A percentile compares a stretch with the other conserved stretches of the same genome.
Conservation (phyloP, 2,797 vertebrate genomes). For the Allobates femoralis region DNA sequence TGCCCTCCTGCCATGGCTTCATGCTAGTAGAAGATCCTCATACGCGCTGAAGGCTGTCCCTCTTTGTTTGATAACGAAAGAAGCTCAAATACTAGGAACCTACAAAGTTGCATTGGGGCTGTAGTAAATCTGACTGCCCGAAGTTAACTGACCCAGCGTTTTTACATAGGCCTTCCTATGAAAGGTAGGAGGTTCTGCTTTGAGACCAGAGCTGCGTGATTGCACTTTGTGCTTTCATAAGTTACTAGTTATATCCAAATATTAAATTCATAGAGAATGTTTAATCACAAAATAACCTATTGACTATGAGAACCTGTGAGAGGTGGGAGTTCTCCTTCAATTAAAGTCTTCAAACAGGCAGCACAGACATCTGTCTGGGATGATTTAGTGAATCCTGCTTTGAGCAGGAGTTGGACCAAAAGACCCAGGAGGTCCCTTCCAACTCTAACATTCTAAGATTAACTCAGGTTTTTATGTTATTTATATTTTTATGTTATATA, state of each 20-base stretch:
- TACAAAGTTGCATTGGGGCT: conserved; percentile 18
- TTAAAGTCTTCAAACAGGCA: too few species aligned
- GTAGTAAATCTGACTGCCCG: not conserved
- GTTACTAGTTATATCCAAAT: not conserved
- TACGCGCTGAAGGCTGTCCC: conserved; percentile 14
- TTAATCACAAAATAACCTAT: too few species aligned
- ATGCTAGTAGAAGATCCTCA: not conserved
- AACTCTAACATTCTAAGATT: too few species aligned
- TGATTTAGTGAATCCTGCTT: too few species aligned
- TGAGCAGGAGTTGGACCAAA: too few species aligned
- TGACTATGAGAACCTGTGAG: too few species aligned
- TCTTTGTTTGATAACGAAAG: conserved; percentile 21
- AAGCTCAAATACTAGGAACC: conserved; percentile 34
- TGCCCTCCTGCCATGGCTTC: not conserved
- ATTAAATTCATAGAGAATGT: not conserved
- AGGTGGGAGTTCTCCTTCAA: too few species aligned
- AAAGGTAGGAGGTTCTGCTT: not conserved
- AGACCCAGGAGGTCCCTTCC: too few species aligned
- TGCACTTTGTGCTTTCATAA: not conserved
- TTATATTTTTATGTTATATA: too few species aligned
- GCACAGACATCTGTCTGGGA: too few species aligned
- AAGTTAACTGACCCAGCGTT: conserved; percentile 19
- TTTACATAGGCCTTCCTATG: not conserved
- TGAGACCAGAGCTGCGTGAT: not conserved
- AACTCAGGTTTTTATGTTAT: too few species aligned